Evolutionary conservation across 2,113 vertebrate genomes (phyloP), one percentile per base, ranked within the genome.

Genomic region (Nanorana parkeri): DNA sequence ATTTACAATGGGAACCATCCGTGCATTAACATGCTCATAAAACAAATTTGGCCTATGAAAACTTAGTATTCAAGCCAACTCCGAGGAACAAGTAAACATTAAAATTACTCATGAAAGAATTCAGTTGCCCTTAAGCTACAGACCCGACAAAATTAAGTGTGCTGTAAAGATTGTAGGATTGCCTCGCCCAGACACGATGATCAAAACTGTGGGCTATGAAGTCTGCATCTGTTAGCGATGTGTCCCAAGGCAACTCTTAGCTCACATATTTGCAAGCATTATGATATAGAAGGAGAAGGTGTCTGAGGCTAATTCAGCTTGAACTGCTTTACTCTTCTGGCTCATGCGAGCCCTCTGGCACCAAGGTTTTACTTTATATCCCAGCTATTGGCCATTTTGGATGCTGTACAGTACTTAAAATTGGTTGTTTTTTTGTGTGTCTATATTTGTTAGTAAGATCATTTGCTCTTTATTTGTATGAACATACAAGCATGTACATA

Each of bases 221-320:
- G 68, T 78, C 72, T 71, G 84, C 77, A 74, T 54, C 79, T 77
- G 84, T 76, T 67, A 68, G 47, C 66, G 51, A 76, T 15, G 47
- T 15, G 1, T 60, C 8, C 78, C 80, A 83, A 76, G 80, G 80
- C 80, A 75, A 82, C 80, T 82, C 28, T 82, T 81, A 81, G 69
- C 79, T 74, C 79, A 74, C 69, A 56, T 73, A 74, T 81, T 81
- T 81, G 60, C 68, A 55, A 81, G 79, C 51, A 52, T 81, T 75
- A 82, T 75, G 71, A 82, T 82, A 82, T 82, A 55, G 80, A 82
- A 55, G 54, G 51, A 66, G 54, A 82, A 82, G 69, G 80, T 82
- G 80, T 82, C 71, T 66, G 64, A 67, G 80, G 80, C 63, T 75
- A 82, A 82, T 81, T 64, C 79, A 66, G 79, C 79, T 66, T 81